A percentile compares a stretch with the other conserved stretches of the same genome.
Evolutionary conservation across 2,113 vertebrate genomes (phyloP).

Genomic region (Machaerirhynchus nigripectus): DNA sequence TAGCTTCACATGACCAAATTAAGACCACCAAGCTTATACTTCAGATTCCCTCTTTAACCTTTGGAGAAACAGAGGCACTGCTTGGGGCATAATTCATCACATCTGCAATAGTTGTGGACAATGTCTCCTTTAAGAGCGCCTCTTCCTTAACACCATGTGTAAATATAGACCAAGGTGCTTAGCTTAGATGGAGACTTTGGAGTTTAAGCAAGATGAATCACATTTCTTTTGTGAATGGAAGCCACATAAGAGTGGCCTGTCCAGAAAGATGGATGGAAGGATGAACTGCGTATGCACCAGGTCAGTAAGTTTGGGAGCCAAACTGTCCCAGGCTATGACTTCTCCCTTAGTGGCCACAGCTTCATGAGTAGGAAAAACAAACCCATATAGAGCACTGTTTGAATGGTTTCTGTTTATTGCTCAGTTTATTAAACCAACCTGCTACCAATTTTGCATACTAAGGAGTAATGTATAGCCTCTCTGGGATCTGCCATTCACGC

Average conservation of each 20-base stretch:
- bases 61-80: neutral
- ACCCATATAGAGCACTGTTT: neutral
- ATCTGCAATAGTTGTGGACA: neutral
- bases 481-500: neutral
- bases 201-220: neutral
- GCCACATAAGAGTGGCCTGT: accelerated
- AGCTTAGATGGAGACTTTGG: neutral
- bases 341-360: neutral
- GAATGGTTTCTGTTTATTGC: neutral
- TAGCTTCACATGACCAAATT: neutral
- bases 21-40: neutral
- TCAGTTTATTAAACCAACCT: neutral
- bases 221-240: neutral
- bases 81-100: neutral
- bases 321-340: neutral
- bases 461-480: neutral
- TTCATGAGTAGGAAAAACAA: neutral
- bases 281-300: neutral
- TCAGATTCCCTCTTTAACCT: neutral
- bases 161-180: neutral
- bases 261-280: neutral
- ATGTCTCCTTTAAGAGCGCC: neutral
- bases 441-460: neutral
- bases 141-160: neutral
- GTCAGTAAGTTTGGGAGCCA: neutral